Evolutionary conservation across 92 coral and sea anemone species (phyloP).

Genomic region (Phenganax stokvisi): DNA sequence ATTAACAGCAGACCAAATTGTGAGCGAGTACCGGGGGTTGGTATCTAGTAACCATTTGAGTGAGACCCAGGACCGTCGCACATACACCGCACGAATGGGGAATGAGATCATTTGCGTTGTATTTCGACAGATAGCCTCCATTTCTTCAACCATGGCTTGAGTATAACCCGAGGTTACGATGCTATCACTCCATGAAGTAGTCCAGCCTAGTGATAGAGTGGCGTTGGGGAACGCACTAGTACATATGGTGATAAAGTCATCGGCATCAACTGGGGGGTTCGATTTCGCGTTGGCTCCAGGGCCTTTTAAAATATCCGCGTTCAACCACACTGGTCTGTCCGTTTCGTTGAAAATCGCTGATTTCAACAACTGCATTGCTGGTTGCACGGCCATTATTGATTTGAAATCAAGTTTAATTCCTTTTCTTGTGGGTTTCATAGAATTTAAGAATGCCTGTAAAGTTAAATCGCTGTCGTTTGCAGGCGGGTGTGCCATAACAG

Average conservation of each 20-base stretch:
- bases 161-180: conserved; percentile 46
- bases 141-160: conserved; percentile 59
- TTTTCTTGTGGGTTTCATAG: conserved; percentile 54
- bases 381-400: conserved; percentile 56
- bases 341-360: conserved; percentile 27
- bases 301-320: conserved; percentile 75
- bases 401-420: conserved; percentile 87
- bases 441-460: conserved; percentile 54
- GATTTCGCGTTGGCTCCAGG: conserved; percentile 52
- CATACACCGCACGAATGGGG: conserved; percentile 66
- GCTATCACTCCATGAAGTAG: conserved; percentile 41
- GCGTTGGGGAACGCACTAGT: conserved; percentile 56
- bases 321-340: conserved; percentile 65
- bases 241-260: conserved; percentile 54
- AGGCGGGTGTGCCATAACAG: conserved; percentile 96
- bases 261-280: conserved; percentile 58
- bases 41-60: conserved; percentile 67
- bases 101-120: conserved; percentile 66
- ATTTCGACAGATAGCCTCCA: conserved; percentile 52
- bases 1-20: conserved; percentile 64
- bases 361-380: conserved; percentile 57
- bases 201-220: conserved; percentile 83
- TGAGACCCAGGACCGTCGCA: conserved; percentile 59
- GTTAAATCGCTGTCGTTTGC: conserved; percentile 70
- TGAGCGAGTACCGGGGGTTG: conserved; percentile 60